Conservation (phyloP, 2,797 vertebrate genomes). For the Megaceryle alcyon region DNA sequence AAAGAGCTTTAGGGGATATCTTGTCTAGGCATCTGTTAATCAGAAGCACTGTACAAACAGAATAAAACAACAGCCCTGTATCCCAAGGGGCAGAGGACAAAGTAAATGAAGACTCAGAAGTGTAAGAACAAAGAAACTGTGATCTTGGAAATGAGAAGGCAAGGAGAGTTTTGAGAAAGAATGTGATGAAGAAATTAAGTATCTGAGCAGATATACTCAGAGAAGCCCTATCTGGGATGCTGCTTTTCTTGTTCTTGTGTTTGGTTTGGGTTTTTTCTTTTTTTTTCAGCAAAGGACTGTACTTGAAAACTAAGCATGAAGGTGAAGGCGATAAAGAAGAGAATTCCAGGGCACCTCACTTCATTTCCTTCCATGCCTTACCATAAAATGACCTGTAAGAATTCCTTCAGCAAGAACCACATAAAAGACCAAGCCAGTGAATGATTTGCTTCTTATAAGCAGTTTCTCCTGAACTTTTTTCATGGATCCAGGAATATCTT, state of each 20-base stretch:
- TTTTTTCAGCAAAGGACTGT: neutral
- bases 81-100: neutral
- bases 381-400: neutral
- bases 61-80: neutral
- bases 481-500: neutral
- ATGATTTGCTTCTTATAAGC: neutral
- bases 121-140: neutral
- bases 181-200: neutral
- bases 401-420: neutral
- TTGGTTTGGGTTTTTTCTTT: neutral
- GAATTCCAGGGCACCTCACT: neutral
- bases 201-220: neutral
- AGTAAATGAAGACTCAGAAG: neutral
- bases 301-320: neutral
- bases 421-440: neutral
- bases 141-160: neutral
- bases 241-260: neutral
- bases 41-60: neutral
- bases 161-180: neutral
- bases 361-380: neutral
- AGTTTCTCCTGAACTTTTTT: neutral
- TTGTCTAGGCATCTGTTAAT: neutral
- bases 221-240: neutral
- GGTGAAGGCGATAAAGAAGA: neutral
- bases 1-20: neutral